Percentiles rank a stretch among this genome's conserved stretches.
These are phyloP conservation scores for Hippocampus kuda DNA, from an alignment of 2,797 vertebrate species.

Conservation along the genomic window DNA sequence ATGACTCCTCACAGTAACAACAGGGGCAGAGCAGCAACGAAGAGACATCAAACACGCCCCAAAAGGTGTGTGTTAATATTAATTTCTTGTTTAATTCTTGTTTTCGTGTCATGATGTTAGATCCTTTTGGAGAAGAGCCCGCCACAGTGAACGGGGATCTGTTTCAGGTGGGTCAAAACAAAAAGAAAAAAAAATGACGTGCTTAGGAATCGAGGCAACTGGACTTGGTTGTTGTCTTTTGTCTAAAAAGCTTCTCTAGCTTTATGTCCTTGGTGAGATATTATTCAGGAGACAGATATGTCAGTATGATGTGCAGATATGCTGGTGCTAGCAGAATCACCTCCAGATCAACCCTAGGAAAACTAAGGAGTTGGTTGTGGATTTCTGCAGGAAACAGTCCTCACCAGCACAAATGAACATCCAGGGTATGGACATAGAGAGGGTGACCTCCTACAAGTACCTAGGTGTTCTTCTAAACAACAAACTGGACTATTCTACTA, in stretches of 20 bases:
- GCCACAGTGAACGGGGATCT: constrained; percentile 74
- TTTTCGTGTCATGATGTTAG: constrained; percentile 51
- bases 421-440: too few species aligned
- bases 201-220: background rate
- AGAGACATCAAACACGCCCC: background rate
- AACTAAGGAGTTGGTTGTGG: too few species aligned
- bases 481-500: too few species aligned
- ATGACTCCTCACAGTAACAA: background rate
- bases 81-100: constrained; percentile 7
- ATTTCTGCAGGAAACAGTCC: too few species aligned
- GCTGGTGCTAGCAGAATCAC: too few species aligned
- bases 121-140: constrained; percentile 62
- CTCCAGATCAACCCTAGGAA: too few species aligned
- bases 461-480: too few species aligned
- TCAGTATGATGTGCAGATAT: too few species aligned
- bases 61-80: background rate
- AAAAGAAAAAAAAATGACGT: background rate
- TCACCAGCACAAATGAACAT: too few species aligned
- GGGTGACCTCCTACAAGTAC: too few species aligned
- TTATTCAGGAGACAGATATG: too few species aligned
- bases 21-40: background rate
- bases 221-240: background rate
- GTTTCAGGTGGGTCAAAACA: constrained; percentile 69
- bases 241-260: background rate
- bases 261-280: too few species aligned